Evolutionary conservation across 2,113 vertebrate species (phyloP), one percentile per base, ranked within the genome.

Genomic region (Buteo buteo): DNA sequence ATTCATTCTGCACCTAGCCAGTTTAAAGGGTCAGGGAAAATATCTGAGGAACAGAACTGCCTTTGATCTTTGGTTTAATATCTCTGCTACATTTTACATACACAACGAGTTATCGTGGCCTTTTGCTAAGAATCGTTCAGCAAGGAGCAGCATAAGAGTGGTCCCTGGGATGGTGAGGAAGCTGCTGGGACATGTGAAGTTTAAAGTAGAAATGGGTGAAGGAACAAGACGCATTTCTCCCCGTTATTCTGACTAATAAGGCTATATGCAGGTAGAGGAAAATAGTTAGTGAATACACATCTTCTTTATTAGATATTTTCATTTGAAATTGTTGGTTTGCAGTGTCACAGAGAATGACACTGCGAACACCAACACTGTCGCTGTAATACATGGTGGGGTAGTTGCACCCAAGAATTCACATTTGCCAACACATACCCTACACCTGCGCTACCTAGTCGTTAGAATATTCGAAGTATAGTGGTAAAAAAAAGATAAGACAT

Each of bases 21-120:
- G 91, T 93, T 91, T 93, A 95, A 96, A 96, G 94, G 91, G 91
- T 96, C 94, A 93, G 71, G 64, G 82, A 90, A 95, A 96, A 94
- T 96, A 95, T 78, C 79, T 94, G 86, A 96, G 71, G 74, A 95
- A 88, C 87, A 90, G 87, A 86, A 77, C 45, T 57, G 78, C 59
- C 91, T 97, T 97, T 97, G 95, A 95, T 95, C 93, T 96, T 91
- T 74, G 64, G 78, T 96, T 96, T 95, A 94, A 85, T 94, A 86
- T 77, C 88, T 95, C 84, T 96, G 54, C 81, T 94, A 59, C 8
- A 9, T 94, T 95, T 95, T 96, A 70, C 58, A 18, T 82, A 67
- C 81, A 52, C 62, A 70, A 91, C 58, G 54, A 87, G 38, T 36
- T 93, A 77, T 85, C 25, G 0, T 55, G 55, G 87, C 59, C 50